phyloP scores from a whole-genome alignment of 2,113 vertebrate genomes.

The Spheniscus mendiculus region DNA sequence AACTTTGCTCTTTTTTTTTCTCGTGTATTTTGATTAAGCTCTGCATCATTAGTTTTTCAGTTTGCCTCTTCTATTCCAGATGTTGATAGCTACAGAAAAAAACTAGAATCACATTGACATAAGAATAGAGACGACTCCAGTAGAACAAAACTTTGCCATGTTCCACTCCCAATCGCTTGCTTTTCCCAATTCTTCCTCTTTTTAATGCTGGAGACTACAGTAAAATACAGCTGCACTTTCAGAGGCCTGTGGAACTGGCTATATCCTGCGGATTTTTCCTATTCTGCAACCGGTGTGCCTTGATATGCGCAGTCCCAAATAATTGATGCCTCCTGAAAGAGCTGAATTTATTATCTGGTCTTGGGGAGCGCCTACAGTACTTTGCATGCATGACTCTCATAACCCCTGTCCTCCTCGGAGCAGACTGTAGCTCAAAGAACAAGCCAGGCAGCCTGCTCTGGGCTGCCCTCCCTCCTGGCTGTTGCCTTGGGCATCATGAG shows the following conservation, averaged over 20 bases:
- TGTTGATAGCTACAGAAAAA: not conserved
- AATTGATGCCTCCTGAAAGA: not conserved
- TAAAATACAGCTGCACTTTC: not conserved
- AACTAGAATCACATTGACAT: not conserved
- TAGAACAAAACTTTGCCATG: not conserved
- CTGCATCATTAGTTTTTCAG: not conserved
- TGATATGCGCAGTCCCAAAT: not conserved
- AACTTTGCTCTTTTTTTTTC: not conserved
- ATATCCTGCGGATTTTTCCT: not conserved
- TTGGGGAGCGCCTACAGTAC: not conserved
- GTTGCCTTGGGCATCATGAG: not conserved
- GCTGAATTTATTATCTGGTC: not conserved
- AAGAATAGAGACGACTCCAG: not conserved
- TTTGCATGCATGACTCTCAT: not conserved
- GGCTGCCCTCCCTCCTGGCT: not conserved
- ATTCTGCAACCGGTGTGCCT: rapidly evolving
- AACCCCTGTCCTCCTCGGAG: not conserved
- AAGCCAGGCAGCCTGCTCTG: not conserved
- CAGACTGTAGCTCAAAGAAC: not conserved
- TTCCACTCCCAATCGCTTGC: not conserved
- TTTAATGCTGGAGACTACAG: not conserved
- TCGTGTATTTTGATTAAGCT: not conserved
- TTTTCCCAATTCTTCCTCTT: not conserved
- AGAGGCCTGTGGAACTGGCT: not conserved
- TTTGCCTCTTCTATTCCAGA: not conserved